Evolutionary conservation across 2,888 invertebrate genomes (phyloP).

Genomic region (Actias luna): DNA sequence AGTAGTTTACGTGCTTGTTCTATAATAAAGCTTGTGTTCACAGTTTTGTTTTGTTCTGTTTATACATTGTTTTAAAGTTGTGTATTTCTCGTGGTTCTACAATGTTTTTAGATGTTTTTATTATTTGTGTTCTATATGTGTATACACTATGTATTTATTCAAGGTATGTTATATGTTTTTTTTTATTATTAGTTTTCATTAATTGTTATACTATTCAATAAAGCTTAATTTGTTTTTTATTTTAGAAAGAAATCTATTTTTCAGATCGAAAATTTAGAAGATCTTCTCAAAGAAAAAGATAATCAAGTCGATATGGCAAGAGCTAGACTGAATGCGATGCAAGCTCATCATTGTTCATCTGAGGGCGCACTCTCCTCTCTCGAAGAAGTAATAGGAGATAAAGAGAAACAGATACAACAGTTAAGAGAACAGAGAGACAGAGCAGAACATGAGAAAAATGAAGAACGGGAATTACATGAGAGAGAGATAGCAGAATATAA

Average conservation of each 20-base stretch:
- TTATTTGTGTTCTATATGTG: conserved; percentile 22
- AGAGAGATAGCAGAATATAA: conserved; percentile 97
- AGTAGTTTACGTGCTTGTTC: background rate
- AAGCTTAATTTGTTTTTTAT: conserved; percentile 14
- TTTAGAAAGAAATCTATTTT: conserved; percentile 33
- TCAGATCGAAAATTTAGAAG: conserved; percentile 98
- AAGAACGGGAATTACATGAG: conserved; percentile 96
- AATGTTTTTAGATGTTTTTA: conserved; percentile 3
- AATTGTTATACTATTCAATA: conserved; percentile 24
- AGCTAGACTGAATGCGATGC: conserved; percentile 94
- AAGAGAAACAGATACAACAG: conserved; percentile 98
- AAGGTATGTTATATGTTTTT: conserved; percentile 42
- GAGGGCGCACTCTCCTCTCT: conserved; percentile 96
- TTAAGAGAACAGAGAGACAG: conserved; percentile 96
- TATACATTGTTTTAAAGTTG: background rate
- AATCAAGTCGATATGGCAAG: conserved; percentile 98
- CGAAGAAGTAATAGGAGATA: conserved; percentile 97
- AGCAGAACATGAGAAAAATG: conserved; percentile 97
- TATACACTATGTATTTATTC: conserved; percentile 19
- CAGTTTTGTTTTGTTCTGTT: conserved; percentile 5
- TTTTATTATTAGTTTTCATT: conserved; percentile 21
- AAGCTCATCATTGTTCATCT: conserved; percentile 95
- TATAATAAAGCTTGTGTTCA: conserved; percentile 17
- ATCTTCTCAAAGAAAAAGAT: conserved; percentile 98
- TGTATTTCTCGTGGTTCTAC: background rate